Conservation (phyloP, 2,888 invertebrate species). For the Kryphioiulus occultus region DNA sequence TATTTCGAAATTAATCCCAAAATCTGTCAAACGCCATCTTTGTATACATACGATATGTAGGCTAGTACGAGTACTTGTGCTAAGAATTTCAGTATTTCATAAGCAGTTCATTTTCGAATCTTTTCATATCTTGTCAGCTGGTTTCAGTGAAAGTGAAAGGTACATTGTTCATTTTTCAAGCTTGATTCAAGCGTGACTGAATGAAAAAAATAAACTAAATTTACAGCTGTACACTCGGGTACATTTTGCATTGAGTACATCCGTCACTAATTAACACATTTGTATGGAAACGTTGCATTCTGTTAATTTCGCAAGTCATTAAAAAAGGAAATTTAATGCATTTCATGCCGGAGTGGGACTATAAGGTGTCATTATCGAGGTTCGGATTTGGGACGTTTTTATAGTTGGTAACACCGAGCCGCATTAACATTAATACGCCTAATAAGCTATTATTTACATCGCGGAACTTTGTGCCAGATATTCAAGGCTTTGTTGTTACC, state of each 20-base stretch:
- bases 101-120: background rate
- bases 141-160: background rate
- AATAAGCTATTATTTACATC: background rate
- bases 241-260: background rate
- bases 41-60: background rate
- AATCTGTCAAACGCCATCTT: background rate
- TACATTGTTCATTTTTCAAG: background rate
- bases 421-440: background rate
- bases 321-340: background rate
- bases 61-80: background rate
- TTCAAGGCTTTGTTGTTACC: background rate
- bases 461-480: background rate
- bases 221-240: background rate
- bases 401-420: background rate
- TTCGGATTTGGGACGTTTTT: background rate
- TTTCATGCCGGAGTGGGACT: background rate
- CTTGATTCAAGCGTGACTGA: background rate
- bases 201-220: background rate
- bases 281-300: background rate
- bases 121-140: background rate
- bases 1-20: no score
- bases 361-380: background rate
- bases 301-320: slow-evolving; percentile 2
- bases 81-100: background rate
- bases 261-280: background rate